Conservation (phyloP, 2,113 vertebrate genomes). For the Cynoglossus semilaevis region DNA sequence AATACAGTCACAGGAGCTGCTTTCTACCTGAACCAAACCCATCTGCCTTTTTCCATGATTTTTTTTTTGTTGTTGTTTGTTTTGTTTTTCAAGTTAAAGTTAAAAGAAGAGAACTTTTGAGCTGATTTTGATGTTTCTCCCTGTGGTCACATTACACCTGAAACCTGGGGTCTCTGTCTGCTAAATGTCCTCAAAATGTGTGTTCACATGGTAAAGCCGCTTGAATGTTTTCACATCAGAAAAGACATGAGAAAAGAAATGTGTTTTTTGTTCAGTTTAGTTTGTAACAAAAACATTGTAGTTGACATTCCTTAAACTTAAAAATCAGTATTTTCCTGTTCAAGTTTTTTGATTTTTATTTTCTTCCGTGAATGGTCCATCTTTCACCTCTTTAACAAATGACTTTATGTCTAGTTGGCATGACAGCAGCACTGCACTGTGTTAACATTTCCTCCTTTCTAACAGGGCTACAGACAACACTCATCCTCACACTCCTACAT, state of each 20-base stretch:
- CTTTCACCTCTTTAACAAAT: slow-evolving; percentile 41
- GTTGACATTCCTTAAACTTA: slow-evolving; percentile 1
- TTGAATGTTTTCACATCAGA: slow-evolving; percentile 21
- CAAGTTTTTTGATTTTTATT: not conserved
- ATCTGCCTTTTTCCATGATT: slow-evolving; percentile 41
- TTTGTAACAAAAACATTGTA: no score
- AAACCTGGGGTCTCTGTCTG: slow-evolving; percentile 35
- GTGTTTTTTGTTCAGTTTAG: no score
- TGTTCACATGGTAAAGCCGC: slow-evolving; percentile 20
- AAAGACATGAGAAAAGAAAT: not conserved
- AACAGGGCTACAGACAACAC: slow-evolving; percentile 49
- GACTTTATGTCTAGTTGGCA: slow-evolving; percentile 44
- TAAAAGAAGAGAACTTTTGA: slow-evolving; percentile 39
- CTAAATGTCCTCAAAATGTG: slow-evolving; percentile 35
- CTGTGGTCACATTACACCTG: slow-evolving; percentile 57
- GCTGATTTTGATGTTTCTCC: slow-evolving; percentile 36
- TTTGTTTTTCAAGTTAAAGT: slow-evolving; percentile 39
- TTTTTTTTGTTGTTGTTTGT: not conserved
- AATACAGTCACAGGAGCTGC: slow-evolving; percentile 71
- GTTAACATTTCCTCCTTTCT: slow-evolving; percentile 53
- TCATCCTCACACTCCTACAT: slow-evolving; percentile 45
- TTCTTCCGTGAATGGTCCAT: slow-evolving; percentile 34
- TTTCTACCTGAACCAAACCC: slow-evolving; percentile 58
- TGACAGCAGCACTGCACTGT: slow-evolving; percentile 49
- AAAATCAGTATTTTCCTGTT: not conserved